Base-by-base conservation (phyloP, 2,113 vertebrate genomes). In the Oostethus manadensis region DNA sequence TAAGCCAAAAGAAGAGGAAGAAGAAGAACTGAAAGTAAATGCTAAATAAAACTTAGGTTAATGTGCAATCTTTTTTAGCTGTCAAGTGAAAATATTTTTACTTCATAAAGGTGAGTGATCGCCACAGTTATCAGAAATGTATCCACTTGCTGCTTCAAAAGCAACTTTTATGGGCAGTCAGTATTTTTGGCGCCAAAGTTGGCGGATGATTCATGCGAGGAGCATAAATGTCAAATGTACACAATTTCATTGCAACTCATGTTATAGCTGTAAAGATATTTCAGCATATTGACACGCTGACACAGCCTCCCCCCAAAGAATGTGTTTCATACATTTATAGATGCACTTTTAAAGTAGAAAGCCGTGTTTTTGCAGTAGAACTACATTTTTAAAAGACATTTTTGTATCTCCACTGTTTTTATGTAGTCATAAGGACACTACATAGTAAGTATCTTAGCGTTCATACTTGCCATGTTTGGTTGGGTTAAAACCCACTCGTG, bases 221-320 rank as follows among this genome's bases (percentile, higher is more conserved):
- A 21, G 38, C 15, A 44, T 57, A 57, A 57, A 57, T 57, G 55
- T 57, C 55, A 3, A 51, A 18, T 15, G 20, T 40, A 56, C 55
- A 23, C 8, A 10, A 23, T 56, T 43, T 56, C 18, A 43, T 23
- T 14, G 55, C 55, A 57, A 57, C 44, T 43, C 40, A 23, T 23
- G 38, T 44, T 57, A 23, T 17, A 16, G 8, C 23, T 57, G 38
- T 57, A 16, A 21, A 57, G 14, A 22, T 57, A 44, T 57, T 57
- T 44, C 55, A 44, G 17, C 9, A 38, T 16, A 17, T 14, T 21
- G 40, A 44, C 20, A 43, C 22, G 3, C 6, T 1, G 18, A 3
- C 11, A 33, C 23, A 26, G 23, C 23, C 23, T 5, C 23, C 23
- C 5, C 23, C 23, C 23, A 26, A 26, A 26, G 5, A 26, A 26